phyloP scores from a whole-genome alignment of 23 tunicate genomes.

The Trididemnum miniatum region DNA sequence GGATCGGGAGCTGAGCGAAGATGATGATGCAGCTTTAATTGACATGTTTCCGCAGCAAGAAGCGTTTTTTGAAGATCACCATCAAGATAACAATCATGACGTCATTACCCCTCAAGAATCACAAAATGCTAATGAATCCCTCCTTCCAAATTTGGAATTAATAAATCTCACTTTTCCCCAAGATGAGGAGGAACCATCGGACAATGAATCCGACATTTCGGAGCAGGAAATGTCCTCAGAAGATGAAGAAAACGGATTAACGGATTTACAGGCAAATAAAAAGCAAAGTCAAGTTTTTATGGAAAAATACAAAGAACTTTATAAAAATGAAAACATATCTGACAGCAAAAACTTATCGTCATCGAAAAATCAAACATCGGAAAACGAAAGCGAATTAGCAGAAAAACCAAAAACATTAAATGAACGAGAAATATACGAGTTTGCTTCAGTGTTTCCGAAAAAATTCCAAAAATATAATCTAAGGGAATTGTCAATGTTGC shows the following conservation, averaged over 20 bases:
- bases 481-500: conserved; percentile 35
- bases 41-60: not conserved
- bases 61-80: not conserved
- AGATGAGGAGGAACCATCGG: conserved; percentile 12
- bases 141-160: conserved; percentile 10
- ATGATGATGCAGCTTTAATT: not conserved
- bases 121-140: not conserved
- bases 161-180: not conserved
- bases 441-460: conserved; percentile 37
- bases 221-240: conserved; percentile 35
- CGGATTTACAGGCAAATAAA: not conserved
- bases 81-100: not conserved
- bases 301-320: conserved; percentile 41
- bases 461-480: conserved; percentile 33
- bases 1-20: not conserved
- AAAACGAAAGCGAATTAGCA: not conserved
- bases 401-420: not conserved
- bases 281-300: not conserved
- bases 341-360: not conserved
- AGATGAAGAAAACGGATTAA: conserved; percentile 25
- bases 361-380: not conserved
- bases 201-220: conserved; percentile 46
- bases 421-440: conserved; percentile 9
- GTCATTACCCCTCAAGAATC: not conserved
- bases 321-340: conserved; percentile 41